Conservation (phyloP, 2,113 vertebrate species). For the Callaeas wilsoni region DNA sequence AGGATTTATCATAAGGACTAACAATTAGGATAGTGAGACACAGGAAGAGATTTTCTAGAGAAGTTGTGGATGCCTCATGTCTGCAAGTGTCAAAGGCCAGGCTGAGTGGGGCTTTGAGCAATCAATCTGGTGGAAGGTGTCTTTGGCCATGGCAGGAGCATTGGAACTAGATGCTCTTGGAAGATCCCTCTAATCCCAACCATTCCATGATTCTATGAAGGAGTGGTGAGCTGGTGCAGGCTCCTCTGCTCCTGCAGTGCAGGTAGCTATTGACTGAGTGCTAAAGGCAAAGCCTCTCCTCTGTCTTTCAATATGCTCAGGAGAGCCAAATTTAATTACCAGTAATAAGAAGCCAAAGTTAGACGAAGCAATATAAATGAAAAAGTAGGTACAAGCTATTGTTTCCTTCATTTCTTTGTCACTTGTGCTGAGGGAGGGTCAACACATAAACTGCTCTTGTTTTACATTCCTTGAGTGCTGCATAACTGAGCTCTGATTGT, state of each 20-base stretch:
- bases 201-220: neutral
- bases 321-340: neutral
- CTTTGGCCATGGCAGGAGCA: fast-evolving
- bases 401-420: neutral
- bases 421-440: neutral
- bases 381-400: neutral
- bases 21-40: fast-evolving
- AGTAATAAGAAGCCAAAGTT: neutral
- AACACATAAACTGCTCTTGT: neutral
- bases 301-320: neutral
- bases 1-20: neutral
- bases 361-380: neutral
- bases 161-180: neutral
- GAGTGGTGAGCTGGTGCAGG: fast-evolving
- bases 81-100: neutral
- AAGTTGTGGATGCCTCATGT: neutral
- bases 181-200: neutral
- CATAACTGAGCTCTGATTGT: neutral
- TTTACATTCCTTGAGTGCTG: neutral
- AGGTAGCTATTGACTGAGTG: neutral
- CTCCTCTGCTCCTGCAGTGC: neutral
- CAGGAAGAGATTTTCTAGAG: neutral
- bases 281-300: neutral
- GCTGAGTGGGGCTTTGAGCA: neutral
- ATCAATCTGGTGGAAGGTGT: neutral